phyloP scores from a whole-genome alignment of 2,113 vertebrate genomes.

The Apteryx mantelli region DNA sequence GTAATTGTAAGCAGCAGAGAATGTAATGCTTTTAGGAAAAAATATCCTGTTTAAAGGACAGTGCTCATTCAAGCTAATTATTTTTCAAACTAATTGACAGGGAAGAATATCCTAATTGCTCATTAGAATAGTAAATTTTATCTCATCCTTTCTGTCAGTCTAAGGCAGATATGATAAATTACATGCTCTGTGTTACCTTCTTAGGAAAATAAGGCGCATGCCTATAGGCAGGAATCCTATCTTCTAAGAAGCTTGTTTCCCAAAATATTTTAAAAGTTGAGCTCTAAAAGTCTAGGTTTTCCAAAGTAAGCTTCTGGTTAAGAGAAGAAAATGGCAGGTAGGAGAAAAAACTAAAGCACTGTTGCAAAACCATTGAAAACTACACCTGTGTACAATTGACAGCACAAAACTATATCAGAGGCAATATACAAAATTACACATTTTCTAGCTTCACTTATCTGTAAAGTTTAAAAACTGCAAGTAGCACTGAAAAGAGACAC shows the following conservation, averaged over 20 bases:
- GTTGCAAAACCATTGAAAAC: background rate
- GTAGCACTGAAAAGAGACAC: background rate
- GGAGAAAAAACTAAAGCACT: background rate
- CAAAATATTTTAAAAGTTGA: background rate
- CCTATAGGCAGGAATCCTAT: background rate
- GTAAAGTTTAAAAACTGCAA: background rate
- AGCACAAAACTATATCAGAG: background rate
- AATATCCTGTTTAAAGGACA: conserved; percentile 1
- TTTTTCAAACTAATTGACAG: conserved; percentile 54
- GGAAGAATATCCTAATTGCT: conserved; percentile 65
- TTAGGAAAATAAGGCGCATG: background rate
- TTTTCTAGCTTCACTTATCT: background rate
- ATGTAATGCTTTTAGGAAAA: conserved; percentile 9
- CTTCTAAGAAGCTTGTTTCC: background rate
- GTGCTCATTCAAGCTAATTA: conserved; percentile 49
- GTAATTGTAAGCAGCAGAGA: conserved; percentile 31
- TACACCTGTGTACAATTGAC: background rate
- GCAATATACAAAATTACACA: background rate
- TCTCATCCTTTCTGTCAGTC: conserved; percentile 5
- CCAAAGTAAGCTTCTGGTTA: background rate
- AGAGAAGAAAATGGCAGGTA: background rate
- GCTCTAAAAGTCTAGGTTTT: background rate
- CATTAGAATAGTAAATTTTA: conserved; percentile 47
- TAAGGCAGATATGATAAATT: background rate
- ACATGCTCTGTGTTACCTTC: background rate